phyloP scores from a whole-genome alignment of 2,797 vertebrate species.

The Lepus townsendii region DNA sequence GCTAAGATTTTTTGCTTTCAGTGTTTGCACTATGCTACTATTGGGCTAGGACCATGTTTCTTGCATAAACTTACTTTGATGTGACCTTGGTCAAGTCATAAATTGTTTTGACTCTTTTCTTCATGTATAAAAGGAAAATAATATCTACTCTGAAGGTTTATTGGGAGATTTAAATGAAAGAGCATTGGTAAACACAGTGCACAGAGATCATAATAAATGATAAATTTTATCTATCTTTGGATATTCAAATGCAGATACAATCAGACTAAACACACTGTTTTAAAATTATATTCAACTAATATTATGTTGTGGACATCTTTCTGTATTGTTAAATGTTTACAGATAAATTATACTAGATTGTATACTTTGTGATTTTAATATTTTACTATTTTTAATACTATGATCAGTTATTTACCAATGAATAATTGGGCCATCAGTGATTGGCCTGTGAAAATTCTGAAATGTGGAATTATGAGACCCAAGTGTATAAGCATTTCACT shows the following conservation, averaged over 20 bases:
- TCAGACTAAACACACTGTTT: accelerated
- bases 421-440: neutral
- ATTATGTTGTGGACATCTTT: neutral
- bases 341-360: neutral
- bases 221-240: neutral
- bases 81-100: neutral
- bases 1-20: neutral
- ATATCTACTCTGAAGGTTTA: neutral
- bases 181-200: neutral
- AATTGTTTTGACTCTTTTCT: neutral
- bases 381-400: neutral
- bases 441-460: neutral
- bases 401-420: neutral
- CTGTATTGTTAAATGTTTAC: neutral
- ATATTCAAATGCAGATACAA: neutral
- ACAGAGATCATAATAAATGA: neutral
- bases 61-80: neutral
- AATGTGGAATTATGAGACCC: neutral
- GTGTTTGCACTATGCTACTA: neutral
- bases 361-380: neutral
- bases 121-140: neutral
- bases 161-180: neutral
- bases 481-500: neutral
- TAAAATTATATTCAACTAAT: neutral
- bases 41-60: neutral